Evolutionary conservation across 1,140 invertebrate genomes (phyloP), one percentile per base, ranked within the genome.

Genomic region (Calliphora vicina): DNA sequence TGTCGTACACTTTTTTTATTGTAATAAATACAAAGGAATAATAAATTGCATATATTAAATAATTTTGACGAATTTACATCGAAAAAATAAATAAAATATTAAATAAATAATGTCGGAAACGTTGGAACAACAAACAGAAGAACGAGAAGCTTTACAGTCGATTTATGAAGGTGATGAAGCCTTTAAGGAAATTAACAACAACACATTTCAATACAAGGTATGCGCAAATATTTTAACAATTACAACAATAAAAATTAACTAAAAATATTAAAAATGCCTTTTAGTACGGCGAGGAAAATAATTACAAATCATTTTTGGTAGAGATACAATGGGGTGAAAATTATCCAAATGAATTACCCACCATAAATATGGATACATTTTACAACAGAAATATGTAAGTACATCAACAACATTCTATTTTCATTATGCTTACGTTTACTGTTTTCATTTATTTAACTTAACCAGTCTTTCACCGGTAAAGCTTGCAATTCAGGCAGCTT

Each of bases 381-480:
- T 99, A 97, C 88, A 99, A 99, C 91, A 96, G 96, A 88, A 95
- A 97, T 91, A 91, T 98, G 97, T 98, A 93, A 95, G 95, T 94
- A 87, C n/a, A 5, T 0, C 9, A 23, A 20, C 3, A 10, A 67
- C 1, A 67, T 67, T 45, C 23, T 80, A 82, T 45, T 57, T 15
- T 50, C 25, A 67, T 17, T 6, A 15, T 57, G 15, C 1, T 6
- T 13, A n/a, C 50, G 50, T 17, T n/a, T 73, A 13, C 9, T 25
- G n/a, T n/a, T n/a, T n/a, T n/a, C n/a, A n/a, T n/a, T n/a, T n/a
- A 35, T 78, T 86, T 67, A 67, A 67, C n/a, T n/a, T n/a, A 86
- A 82, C 10, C 26, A 13, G 12, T 42, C 61, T 29, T 0, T 12
- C 93, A 84, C 86, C 92, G 20, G 94, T 97, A 0, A 97, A 97